Base-by-base conservation (phyloP, 1,140 invertebrate species). In the Drosophila willistoni region DNA sequence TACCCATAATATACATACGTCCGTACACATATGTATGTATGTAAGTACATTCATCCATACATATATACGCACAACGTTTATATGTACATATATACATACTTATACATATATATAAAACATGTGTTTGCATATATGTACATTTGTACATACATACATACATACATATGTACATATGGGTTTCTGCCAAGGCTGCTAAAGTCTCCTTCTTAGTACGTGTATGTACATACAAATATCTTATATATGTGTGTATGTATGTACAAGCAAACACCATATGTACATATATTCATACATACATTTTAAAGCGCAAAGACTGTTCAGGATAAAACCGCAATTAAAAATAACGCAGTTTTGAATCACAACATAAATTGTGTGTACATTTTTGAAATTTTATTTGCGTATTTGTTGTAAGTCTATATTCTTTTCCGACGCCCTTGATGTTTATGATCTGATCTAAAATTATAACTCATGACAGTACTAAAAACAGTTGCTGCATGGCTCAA, bases 1-100 rank as follows among this genome's bases (percentile, higher is more conserved):
- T 84, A 77, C 69, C 64, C 68, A 64, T 39, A 55, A 51, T 51
- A 51, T 22, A 51, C 44, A 51, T 51, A 51, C 9, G 59, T 73
- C 61, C 55, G 56, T 62, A 25, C 34, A 39, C 29, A 41, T 65
- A 56, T 33, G 47, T 67, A 51, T 19, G n/a, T 36, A 57, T 62
- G 55, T 36, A 57, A 57, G 55, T 19, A 25, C 51, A 66, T 51
- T 19, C 14, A 42, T 22, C 12, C 17, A 60, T 17, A 51, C 9
- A 67, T 12, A 60, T 17, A 42, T 12, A 67, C n/a, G 19, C 17
- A 66, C 29, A 6, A 29, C 29, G 29, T 7, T 29, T 5, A 42
- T 34, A 65, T 19, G 34, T 51, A 47, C n/a, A n/a, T n/a, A n/a
- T n/a, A n/a, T n/a, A n/a, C n/a, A n/a, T n/a, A n/a, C n/a, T n/a